These are phyloP conservation scores for Silurus glanis DNA, from an alignment of 2,113 vertebrate genomes.

Conservation along the genomic window DNA sequence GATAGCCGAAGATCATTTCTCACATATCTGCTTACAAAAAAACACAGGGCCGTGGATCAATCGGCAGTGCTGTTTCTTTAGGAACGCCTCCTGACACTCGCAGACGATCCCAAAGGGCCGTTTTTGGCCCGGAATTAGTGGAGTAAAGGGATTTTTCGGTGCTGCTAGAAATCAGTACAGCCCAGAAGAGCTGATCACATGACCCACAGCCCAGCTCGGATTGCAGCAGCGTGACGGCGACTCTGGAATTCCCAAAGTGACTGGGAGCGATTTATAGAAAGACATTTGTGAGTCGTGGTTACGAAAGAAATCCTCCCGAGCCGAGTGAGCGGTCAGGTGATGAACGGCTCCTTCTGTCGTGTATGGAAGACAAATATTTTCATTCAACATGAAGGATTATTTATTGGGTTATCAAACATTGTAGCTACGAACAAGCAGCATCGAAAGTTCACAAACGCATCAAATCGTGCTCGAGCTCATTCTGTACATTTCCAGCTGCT, in stretches of 20 bases:
- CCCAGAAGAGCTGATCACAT: neutral
- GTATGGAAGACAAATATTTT: neutral
- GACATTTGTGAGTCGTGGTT: too few relatives aligned
- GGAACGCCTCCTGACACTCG: neutral
- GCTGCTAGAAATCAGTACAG: neutral
- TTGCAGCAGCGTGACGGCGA: slow-evolving; percentile 1
- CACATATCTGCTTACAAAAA: neutral
- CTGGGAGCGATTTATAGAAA: neutral
- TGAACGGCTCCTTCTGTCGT: neutral
- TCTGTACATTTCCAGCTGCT: neutral
- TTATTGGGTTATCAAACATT: neutral
- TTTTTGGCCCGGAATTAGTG: slow-evolving; percentile 3
- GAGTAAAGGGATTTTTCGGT: neutral
- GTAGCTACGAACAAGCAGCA: neutral
- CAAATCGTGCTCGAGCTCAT: neutral
- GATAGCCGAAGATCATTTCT: neutral
- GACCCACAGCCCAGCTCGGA: neutral
- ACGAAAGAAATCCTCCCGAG: neutral
- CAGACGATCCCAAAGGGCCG: neutral
- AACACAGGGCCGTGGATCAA: neutral
- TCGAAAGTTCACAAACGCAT: neutral
- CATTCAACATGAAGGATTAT: neutral
- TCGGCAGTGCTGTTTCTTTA: neutral
- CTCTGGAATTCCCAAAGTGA: neutral
- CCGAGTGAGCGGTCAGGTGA: neutral